These are phyloP conservation scores for Theristus sp. DNA, from an alignment of 2,888 invertebrate species.

Conservation along the genomic window DNA sequence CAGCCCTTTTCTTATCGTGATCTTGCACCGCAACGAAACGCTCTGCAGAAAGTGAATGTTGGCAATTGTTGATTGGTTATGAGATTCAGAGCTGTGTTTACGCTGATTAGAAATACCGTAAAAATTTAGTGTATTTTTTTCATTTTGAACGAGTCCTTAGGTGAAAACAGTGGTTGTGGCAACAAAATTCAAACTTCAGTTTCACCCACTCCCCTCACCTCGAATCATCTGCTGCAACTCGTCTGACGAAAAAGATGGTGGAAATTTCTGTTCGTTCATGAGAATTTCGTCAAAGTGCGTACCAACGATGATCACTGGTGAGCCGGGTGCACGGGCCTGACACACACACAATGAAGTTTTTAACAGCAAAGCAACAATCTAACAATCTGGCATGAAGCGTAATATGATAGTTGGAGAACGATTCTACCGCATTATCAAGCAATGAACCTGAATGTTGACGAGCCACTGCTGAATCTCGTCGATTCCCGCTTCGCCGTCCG, in stretches of 20 bases:
- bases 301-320: constrained; percentile 84
- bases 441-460: constrained; percentile 76
- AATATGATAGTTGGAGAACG: neutral
- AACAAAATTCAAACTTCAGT: too few species aligned
- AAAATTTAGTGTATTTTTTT: too few species aligned
- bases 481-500: constrained; percentile 72
- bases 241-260: constrained; percentile 44
- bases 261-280: constrained; percentile 44
- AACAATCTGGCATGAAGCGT: neutral
- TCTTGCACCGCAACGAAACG: constrained; percentile 75
- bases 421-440: neutral
- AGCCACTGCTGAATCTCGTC: constrained; percentile 83
- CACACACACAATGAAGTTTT: neutral
- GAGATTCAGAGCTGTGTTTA: too few species aligned
- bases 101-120: too few species aligned
- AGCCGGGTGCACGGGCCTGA: constrained; percentile 78
- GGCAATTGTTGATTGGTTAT: too few species aligned
- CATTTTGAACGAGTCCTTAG: too few species aligned
- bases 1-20: constrained; percentile 60
- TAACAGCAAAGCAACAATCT: neutral
- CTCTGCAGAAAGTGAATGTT: too few species aligned
- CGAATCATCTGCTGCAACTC: constrained; percentile 70
- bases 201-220: constrained; percentile 41
- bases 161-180: too few species aligned
- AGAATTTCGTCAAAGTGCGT: constrained; percentile 68